phyloP scores from a whole-genome alignment of 2,797 vertebrate species.

The Myotis daubentonii region DNA sequence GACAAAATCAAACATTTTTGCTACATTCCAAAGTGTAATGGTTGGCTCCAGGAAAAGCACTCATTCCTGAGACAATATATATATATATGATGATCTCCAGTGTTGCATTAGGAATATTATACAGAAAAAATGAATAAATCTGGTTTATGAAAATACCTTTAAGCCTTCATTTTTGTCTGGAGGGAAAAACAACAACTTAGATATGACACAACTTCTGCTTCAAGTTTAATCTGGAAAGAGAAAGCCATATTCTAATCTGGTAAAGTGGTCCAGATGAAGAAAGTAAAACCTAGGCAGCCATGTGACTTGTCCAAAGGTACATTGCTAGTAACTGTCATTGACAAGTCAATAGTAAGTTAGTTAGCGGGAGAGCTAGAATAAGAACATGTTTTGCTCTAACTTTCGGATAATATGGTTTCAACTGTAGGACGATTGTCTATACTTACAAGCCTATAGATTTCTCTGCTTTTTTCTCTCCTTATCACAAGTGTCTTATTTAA shows the following conservation, averaged over 20 bases:
- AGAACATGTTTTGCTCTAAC: background rate
- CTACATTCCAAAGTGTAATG: background rate
- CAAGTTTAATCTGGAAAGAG: background rate
- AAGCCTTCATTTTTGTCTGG: background rate
- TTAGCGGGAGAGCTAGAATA: background rate
- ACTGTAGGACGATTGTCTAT: background rate
- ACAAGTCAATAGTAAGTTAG: fast-evolving
- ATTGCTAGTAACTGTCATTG: background rate
- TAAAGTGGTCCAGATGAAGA: background rate
- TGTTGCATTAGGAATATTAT: background rate
- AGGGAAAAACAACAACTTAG: background rate
- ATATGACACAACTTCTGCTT: background rate
- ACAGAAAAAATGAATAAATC: background rate
- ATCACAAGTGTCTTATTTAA: conserved; percentile 69
- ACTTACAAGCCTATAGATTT: background rate
- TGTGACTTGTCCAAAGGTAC: background rate
- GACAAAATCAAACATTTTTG: background rate
- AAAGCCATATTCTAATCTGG: background rate
- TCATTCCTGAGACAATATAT: no score
- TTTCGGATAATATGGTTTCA: background rate
- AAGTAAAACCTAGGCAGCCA: background rate
- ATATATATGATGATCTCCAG: background rate
- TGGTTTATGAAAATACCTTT: background rate
- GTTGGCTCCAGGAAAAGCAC: background rate
- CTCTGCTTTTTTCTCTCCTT: background rate